Evolutionary conservation across 2,888 invertebrate genomes (phyloP).

Genomic region (Gortyna flavago): DNA sequence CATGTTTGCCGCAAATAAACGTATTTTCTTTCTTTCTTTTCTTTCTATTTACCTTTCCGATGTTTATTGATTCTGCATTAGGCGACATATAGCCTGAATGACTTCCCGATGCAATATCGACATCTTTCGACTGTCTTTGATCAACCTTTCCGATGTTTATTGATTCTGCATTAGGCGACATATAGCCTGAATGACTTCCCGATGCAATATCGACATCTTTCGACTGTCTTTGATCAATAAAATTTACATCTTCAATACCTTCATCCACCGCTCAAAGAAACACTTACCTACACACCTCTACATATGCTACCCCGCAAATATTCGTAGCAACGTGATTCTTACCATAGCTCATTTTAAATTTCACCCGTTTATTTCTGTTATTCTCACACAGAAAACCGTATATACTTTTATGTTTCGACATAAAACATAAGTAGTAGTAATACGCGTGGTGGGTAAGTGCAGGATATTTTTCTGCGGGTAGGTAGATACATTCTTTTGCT

Average conservation of each 20-base stretch:
- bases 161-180: not conserved
- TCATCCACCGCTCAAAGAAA: not conserved
- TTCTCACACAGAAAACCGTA: constrained; percentile 59
- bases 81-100: not conserved
- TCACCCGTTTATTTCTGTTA: constrained; percentile 65
- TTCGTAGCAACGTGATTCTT: constrained; percentile 21
- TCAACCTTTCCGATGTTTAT: not conserved
- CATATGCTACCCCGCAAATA: constrained; percentile 1
- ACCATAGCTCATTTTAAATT: constrained; percentile 62
- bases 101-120: not conserved
- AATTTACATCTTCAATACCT: not conserved
- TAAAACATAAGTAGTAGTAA: constrained; percentile 69
- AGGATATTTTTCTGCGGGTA: constrained; percentile 63
- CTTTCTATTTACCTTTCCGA: not conserved
- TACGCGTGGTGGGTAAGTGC: constrained; percentile 63
- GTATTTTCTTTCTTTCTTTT: too few species aligned
- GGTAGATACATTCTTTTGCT: constrained; percentile 49
- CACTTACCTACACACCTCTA: not conserved
- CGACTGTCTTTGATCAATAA: not conserved
- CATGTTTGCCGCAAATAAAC: too few species aligned
- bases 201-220: too few species aligned
- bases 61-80: not conserved
- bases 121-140: not conserved
- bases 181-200: not conserved
- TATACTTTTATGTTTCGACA: constrained; percentile 68